Evolutionary conservation across 1,140 invertebrate genomes (phyloP).

Genomic region (Phenacoccus solenopsis): DNA sequence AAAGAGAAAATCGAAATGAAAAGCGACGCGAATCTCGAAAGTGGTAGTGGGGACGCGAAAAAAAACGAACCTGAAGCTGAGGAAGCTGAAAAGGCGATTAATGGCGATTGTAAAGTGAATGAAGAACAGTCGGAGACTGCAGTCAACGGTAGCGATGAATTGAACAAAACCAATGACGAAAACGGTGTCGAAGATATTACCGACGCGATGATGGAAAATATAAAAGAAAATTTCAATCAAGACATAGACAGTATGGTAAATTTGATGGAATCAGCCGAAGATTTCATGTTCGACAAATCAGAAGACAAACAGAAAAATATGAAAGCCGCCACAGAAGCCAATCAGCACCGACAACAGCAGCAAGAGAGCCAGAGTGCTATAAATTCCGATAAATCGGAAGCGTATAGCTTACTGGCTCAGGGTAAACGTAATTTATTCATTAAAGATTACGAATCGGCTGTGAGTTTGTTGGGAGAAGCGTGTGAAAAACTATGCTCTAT

Average conservation of each 20-base stretch:
- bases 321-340: neutral
- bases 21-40: too few species aligned
- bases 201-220: neutral
- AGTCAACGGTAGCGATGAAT: neutral
- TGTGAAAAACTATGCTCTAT: slow-evolving; percentile 53
- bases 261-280: neutral
- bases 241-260: neutral
- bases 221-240: neutral
- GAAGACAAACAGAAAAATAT: neutral
- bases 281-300: neutral
- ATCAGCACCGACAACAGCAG: neutral
- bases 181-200: neutral
- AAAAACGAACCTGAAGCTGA: neutral
- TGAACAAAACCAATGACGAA: neutral
- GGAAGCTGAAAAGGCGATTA: too few species aligned
- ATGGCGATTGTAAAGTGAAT: too few species aligned
- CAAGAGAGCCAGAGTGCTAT: neutral
- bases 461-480: slow-evolving; percentile 56
- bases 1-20: too few species aligned
- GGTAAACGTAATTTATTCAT: slow-evolving; percentile 42
- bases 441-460: slow-evolving; percentile 63
- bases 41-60: too few species aligned
- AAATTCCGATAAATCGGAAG: neutral
- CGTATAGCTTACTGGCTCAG: slow-evolving; percentile 9
- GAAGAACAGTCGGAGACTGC: neutral